phyloP scores from a whole-genome alignment of 2,888 invertebrate genomes.

The Oxyteleia sp. region DNA sequence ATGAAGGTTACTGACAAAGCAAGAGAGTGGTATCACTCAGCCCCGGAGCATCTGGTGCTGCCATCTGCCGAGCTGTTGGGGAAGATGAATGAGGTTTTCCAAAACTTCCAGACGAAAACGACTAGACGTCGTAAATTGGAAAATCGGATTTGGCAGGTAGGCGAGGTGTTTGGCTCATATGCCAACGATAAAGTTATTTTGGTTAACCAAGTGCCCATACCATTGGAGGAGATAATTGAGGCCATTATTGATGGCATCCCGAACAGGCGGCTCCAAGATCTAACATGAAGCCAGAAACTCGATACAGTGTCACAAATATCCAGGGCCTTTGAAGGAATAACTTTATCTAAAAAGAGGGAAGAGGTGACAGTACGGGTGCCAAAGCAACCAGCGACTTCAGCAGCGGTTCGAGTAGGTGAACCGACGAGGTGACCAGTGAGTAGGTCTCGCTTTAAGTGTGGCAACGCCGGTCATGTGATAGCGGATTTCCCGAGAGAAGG shows the following conservation, averaged over 20 bases:
- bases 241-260: constrained; percentile 46
- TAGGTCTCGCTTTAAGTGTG: constrained; percentile 8
- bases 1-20: constrained; percentile 65
- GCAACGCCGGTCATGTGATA: constrained; percentile 1
- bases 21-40: constrained; percentile 67
- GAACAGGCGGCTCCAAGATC: no score
- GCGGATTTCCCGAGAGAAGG: not conserved
- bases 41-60: constrained; percentile 62
- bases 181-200: constrained; percentile 65
- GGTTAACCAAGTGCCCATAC: constrained; percentile 40
- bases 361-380: no score
- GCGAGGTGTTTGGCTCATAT: constrained; percentile 60
- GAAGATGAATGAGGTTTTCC: constrained; percentile 66
- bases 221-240: not conserved
- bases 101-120: constrained; percentile 55
- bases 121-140: constrained; percentile 60
- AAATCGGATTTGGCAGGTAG: constrained; percentile 49
- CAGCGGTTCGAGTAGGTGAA: no score
- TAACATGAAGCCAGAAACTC: constrained; percentile 57
- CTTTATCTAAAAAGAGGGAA: no score
- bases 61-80: constrained; percentile 38
- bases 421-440: no score
- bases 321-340: not conserved
- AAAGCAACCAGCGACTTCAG: no score
- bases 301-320: not conserved